phyloP scores from a whole-genome alignment of 1,140 invertebrate genomes.

The Cheumatopsyche charites region DNA sequence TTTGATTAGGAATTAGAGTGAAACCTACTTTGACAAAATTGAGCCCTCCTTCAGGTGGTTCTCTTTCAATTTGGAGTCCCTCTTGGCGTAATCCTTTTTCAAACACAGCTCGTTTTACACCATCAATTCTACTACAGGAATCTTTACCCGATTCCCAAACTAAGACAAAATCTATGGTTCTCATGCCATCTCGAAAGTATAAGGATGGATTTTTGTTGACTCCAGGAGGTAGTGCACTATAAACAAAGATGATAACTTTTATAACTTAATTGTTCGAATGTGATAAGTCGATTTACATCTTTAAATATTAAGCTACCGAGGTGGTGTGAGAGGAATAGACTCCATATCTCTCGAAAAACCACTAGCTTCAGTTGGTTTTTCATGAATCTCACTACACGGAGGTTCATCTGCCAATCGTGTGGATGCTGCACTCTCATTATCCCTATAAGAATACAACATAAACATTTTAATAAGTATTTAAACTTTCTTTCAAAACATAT shows the following conservation, averaged over 20 bases:
- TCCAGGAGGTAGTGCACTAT: constrained; percentile 10
- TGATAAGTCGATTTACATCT: too few species aligned
- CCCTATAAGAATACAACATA: constrained; percentile 52
- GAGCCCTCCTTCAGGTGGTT: constrained; percentile 65
- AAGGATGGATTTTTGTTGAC: constrained; percentile 58
- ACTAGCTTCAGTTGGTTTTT: constrained; percentile 43
- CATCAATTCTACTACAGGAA: constrained; percentile 56
- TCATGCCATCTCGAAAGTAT: constrained; percentile 70
- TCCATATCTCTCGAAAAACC: constrained; percentile 29
- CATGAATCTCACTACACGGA: constrained; percentile 50
- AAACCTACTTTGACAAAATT: constrained; percentile 70
- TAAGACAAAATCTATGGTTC: constrained; percentile 79
- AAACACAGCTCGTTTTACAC: constrained; percentile 64
- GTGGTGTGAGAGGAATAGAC: constrained; percentile 29
- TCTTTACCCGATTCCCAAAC: constrained; percentile 70
- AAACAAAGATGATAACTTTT: neutral
- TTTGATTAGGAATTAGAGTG: too few species aligned
- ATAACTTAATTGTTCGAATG: too few species aligned
- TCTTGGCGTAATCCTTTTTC: constrained; percentile 71
- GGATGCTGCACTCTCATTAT: constrained; percentile 61
- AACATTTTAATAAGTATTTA: neutral
- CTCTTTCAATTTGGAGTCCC: constrained; percentile 72
- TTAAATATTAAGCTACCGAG: too few species aligned
- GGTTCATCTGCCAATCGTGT: constrained; percentile 56
- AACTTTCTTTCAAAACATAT: neutral